A percentile compares a stretch with the other conserved stretches of the same genome.
These are phyloP conservation scores for Gopherus evgoodei DNA, from an alignment of 2,113 vertebrate genomes.

Conservation along the genomic window DNA sequence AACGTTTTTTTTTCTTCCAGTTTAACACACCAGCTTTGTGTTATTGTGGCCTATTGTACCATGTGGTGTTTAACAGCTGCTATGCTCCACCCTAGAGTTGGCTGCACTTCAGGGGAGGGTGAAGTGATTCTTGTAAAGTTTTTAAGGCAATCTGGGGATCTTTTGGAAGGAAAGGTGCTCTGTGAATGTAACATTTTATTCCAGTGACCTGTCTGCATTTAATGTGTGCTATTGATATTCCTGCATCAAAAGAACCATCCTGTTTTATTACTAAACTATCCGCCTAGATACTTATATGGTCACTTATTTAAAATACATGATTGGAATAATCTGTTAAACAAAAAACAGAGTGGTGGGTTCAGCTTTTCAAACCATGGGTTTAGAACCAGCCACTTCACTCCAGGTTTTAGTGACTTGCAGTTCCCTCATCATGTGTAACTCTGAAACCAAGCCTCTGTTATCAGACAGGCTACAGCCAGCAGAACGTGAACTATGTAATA, in stretches of 20 bases:
- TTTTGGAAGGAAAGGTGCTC: not conserved
- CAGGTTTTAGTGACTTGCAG: not conserved
- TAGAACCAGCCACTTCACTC: not conserved
- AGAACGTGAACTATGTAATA: not conserved
- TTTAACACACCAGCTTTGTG: not conserved
- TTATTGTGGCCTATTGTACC: not conserved
- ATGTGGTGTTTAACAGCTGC: not conserved
- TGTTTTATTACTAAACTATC: constrained; percentile 61
- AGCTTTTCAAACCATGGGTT: constrained; percentile 1
- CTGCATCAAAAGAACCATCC: constrained; percentile 51
- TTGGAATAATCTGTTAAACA: constrained; percentile 69
- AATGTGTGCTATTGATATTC: constrained; percentile 31
- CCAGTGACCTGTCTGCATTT: constrained; percentile 23
- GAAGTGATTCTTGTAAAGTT: constrained; percentile 26
- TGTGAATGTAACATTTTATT: not conserved
- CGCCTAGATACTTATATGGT: constrained; percentile 55
- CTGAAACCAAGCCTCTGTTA: not conserved
- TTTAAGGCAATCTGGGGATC: not conserved
- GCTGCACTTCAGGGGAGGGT: not conserved
- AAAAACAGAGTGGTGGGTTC: not conserved
- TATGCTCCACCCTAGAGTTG: not conserved
- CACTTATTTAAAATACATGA: constrained; percentile 39
- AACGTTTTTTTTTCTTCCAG: not conserved
- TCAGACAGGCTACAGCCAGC: not conserved
- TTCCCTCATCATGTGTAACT: not conserved